A percentile compares a stretch with the other conserved stretches of the same genome.
These are phyloP conservation scores for Tenthredo notha DNA, from an alignment of 2,888 invertebrate genomes.

Conservation along the genomic window DNA sequence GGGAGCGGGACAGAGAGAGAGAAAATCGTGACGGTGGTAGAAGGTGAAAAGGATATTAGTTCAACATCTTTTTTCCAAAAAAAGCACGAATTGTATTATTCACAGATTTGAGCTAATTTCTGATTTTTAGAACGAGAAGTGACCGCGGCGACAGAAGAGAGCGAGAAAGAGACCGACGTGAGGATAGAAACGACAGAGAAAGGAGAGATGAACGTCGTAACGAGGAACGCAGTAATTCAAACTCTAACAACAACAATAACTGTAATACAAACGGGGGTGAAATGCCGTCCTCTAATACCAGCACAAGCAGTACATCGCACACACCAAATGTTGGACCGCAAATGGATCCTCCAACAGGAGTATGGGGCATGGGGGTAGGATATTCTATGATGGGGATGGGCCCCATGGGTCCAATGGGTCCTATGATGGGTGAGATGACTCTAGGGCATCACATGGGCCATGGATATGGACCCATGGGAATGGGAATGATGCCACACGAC, in stretches of 20 bases:
- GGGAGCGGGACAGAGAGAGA: constrained; percentile 75
- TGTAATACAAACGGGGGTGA: constrained; percentile 76
- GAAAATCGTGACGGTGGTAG: constrained; percentile 77
- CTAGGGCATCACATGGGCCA: constrained; percentile 75
- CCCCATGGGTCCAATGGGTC: constrained; percentile 79
- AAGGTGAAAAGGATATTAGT: constrained; percentile 64
- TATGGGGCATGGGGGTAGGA: constrained; percentile 77
- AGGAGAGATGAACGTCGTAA: constrained; percentile 62
- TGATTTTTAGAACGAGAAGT: constrained; percentile 67
- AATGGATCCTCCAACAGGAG: constrained; percentile 70
- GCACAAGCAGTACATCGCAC: constrained; percentile 72
- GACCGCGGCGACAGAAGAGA: constrained; percentile 77
- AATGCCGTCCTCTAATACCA: constrained; percentile 65
- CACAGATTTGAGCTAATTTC: neutral
- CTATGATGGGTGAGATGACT: constrained; percentile 75
- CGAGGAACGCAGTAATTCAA: constrained; percentile 59
- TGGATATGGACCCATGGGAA: constrained; percentile 75
- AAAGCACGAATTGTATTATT: neutral
- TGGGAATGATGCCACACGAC: constrained; percentile 76
- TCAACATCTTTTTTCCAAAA: neutral
- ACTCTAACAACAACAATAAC: constrained; percentile 67
- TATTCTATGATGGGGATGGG: constrained; percentile 81
- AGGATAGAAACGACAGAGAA: constrained; percentile 70
- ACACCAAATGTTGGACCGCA: constrained; percentile 68
- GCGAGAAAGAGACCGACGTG: constrained; percentile 75